phyloP scores from a whole-genome alignment of 2,113 vertebrate genomes.

The Mobula birostris region DNA sequence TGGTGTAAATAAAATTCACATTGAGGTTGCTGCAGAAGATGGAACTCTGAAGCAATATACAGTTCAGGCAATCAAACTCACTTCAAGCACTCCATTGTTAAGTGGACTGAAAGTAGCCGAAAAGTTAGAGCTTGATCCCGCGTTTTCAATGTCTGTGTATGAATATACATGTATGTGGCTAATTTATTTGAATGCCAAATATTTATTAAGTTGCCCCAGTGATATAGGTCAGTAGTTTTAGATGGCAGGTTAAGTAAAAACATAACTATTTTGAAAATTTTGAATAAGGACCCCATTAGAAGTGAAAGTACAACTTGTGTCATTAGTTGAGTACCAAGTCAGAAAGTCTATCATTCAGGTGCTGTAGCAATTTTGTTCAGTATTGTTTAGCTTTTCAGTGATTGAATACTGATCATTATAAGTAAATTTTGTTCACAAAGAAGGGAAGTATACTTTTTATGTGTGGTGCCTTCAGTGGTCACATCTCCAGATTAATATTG shows the following conservation, averaged over 20 bases:
- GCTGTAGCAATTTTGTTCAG: background rate
- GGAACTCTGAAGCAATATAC: conserved; percentile 53
- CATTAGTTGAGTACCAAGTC: background rate
- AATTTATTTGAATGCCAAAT: background rate
- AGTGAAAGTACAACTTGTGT: background rate
- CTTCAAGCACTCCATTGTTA: conserved; percentile 48
- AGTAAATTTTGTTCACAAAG: background rate
- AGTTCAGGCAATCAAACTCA: conserved; percentile 50
- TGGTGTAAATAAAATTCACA: conserved; percentile 48
- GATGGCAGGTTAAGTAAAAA: background rate
- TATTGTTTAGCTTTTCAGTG: background rate
- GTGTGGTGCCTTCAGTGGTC: background rate
- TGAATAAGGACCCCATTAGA: background rate
- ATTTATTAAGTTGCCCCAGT: background rate
- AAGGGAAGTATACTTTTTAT: background rate
- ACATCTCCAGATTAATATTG: background rate
- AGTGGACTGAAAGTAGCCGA: conserved; percentile 45
- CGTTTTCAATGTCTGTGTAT: conserved; percentile 44
- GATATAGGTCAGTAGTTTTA: background rate
- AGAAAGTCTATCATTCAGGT: background rate
- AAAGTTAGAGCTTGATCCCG: conserved; percentile 44
- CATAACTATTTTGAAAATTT: background rate
- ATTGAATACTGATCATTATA: background rate
- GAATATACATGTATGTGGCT: conserved; percentile 49
- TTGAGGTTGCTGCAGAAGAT: conserved; percentile 57